Evolutionary conservation across 2,797 vertebrate species (phyloP).

Genomic region (Miichthys miiuy): DNA sequence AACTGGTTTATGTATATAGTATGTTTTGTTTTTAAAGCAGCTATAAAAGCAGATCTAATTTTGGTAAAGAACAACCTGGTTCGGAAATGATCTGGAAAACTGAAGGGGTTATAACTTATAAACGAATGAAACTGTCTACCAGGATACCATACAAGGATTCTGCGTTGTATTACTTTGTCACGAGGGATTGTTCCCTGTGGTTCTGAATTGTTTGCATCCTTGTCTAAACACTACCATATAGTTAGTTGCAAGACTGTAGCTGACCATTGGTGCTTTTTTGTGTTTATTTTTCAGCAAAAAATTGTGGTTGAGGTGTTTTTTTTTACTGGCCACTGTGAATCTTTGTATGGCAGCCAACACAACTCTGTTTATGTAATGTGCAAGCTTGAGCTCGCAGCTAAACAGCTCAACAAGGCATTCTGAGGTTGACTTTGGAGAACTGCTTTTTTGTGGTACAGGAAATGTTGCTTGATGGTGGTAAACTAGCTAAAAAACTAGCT

Average conservation of each 20-base stretch:
- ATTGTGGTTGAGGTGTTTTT: constrained; percentile 3
- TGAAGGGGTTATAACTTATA: background rate
- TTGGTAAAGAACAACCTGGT: background rate
- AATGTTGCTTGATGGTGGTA: constrained; percentile 11
- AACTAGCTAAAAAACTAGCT: background rate
- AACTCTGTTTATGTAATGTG: constrained; percentile 12
- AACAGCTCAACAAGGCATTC: background rate
- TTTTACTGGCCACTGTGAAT: constrained; percentile 19
- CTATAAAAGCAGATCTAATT: background rate
- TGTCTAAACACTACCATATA: background rate
- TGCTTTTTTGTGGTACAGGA: background rate
- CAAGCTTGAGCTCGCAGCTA: background rate
- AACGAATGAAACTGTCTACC: background rate
- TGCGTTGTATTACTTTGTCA: constrained; percentile 5
- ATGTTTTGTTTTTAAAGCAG: constrained; percentile 27
- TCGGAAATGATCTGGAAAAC: background rate
- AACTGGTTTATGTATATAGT: constrained; percentile 54
- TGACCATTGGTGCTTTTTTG: background rate
- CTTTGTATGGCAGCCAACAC: constrained; percentile 26
- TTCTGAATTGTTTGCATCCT: constrained; percentile 6
- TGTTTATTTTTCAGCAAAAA: constrained; percentile 6
- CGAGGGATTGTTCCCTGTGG: background rate
- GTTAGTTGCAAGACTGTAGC: background rate
- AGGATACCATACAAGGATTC: constrained; percentile 9
- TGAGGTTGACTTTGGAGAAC: constrained; percentile 13